Evolutionary conservation across 2,888 invertebrate genomes (phyloP).

Genomic region (Tenodera sinensis): DNA sequence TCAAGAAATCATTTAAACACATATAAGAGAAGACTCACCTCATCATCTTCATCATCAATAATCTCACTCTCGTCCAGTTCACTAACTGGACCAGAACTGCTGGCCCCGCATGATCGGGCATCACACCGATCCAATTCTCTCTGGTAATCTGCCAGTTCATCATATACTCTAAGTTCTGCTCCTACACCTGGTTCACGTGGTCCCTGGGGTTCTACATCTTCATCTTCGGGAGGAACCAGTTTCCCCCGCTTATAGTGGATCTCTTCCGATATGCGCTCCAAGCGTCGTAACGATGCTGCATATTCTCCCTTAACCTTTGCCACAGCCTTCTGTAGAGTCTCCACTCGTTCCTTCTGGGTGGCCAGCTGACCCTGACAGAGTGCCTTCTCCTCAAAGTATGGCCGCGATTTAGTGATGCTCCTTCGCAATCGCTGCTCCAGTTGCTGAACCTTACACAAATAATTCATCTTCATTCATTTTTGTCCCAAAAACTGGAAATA

Average conservation of each 20-base stretch:
- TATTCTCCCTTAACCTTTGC: constrained; percentile 76
- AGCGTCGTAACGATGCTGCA: constrained; percentile 72
- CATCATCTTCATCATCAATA: constrained; percentile 29
- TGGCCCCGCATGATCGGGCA: constrained; percentile 50
- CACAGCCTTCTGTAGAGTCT: constrained; percentile 75
- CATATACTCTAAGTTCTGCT: constrained; percentile 55
- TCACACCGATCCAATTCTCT: constrained; percentile 58
- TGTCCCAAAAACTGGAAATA: too few relatives aligned
- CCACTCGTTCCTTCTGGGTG: constrained; percentile 80
- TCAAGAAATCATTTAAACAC: background rate
- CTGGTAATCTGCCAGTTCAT: constrained; percentile 48
- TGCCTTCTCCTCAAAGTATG: constrained; percentile 88
- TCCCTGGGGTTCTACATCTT: constrained; percentile 9
- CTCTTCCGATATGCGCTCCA: constrained; percentile 90
- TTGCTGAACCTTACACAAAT: constrained; percentile 58
- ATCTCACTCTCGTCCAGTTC: constrained; percentile 46
- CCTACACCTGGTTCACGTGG: constrained; percentile 72
- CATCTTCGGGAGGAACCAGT: background rate
- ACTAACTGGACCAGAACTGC: constrained; percentile 50
- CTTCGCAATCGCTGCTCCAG: constrained; percentile 78
- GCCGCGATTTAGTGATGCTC: constrained; percentile 79
- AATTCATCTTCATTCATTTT: too few relatives aligned
- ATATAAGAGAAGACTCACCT: constrained; percentile 35
- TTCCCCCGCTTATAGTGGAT: constrained; percentile 70
- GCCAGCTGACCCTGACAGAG: constrained; percentile 81